These are phyloP conservation scores for Echinarachnius parma DNA, from an alignment of 53 echinoderm and acorn worm genomes.

Conservation along the genomic window DNA sequence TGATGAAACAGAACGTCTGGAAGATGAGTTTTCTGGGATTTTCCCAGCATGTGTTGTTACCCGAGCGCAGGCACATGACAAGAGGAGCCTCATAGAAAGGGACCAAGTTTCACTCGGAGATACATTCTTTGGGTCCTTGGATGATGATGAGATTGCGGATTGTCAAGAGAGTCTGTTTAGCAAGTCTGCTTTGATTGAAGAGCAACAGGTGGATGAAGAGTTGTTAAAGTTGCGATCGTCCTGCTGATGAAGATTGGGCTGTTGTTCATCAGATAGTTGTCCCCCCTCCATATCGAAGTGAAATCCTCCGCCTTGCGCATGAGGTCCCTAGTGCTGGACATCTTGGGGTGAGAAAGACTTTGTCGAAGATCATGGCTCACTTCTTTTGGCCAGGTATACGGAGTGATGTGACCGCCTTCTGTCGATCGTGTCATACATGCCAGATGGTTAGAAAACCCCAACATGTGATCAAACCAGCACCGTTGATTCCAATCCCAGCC, in stretches of 20 bases:
- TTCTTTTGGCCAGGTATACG: slow-evolving; percentile 19
- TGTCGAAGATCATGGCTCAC: slow-evolving; percentile 28
- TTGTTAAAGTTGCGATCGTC: slow-evolving; percentile 38
- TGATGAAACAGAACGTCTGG: too few relatives aligned
- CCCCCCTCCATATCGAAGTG: slow-evolving; percentile 25
- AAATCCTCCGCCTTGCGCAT: slow-evolving; percentile 33
- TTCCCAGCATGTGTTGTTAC: too few relatives aligned
- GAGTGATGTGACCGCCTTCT: too few relatives aligned
- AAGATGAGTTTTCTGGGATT: too few relatives aligned
- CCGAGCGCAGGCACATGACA: too few relatives aligned
- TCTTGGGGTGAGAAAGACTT: slow-evolving; percentile 47
- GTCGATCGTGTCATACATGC: slow-evolving; percentile 52
- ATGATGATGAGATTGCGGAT: too few relatives aligned
- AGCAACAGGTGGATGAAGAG: slow-evolving; percentile 47
- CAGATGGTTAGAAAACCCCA: slow-evolving; percentile 60
- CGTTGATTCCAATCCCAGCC: slow-evolving; percentile 52
- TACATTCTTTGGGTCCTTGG: too few relatives aligned
- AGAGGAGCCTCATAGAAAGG: too few relatives aligned
- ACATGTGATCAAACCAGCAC: slow-evolving; percentile 47
- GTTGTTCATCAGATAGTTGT: slow-evolving; percentile 45
- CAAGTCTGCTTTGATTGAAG: too few relatives aligned
- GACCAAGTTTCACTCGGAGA: too few relatives aligned
- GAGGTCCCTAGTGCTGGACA: slow-evolving; percentile 48
- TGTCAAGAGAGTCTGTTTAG: too few relatives aligned
- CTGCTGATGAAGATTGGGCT: slow-evolving; percentile 53